A percentile compares a stretch with the other conserved stretches of the same genome.
phyloP scores from a whole-genome alignment of 2,113 vertebrate genomes.

The Ailuropoda melanoleuca region DNA sequence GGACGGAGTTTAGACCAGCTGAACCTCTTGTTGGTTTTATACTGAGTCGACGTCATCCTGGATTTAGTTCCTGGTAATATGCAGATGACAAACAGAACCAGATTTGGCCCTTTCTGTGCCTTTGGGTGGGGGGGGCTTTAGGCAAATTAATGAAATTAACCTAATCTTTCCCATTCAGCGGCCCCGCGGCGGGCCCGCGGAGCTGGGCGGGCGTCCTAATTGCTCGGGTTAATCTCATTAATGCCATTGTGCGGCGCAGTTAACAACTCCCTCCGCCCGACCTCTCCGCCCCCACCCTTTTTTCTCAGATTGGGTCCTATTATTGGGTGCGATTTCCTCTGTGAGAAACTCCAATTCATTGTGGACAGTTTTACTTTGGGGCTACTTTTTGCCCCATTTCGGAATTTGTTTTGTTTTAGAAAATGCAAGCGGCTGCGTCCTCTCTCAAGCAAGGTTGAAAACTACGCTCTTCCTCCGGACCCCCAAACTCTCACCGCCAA shows the following conservation, averaged over 20 bases:
- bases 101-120: constrained; percentile 81
- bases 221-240: constrained; percentile 92
- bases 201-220: constrained; percentile 84
- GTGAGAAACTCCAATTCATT: constrained; percentile 70
- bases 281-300: constrained; percentile 76
- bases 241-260: constrained; percentile 85
- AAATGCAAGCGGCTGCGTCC: background rate
- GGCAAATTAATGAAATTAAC: constrained; percentile 95
- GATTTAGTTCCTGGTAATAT: constrained; percentile 87
- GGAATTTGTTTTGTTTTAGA: constrained; percentile 56
- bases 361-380: constrained; percentile 52
- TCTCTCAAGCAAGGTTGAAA: background rate
- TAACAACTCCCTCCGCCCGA: constrained; percentile 78
- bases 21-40: constrained; percentile 92
- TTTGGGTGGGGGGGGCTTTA: constrained; percentile 46
- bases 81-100: constrained; percentile 90
- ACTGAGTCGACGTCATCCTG: constrained; percentile 94
- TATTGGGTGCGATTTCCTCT: constrained; percentile 84
- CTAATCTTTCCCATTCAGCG: constrained; percentile 90
- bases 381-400: background rate
- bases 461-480: background rate
- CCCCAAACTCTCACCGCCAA: background rate
- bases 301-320: constrained; percentile 76
- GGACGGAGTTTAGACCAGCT: constrained; percentile 83
- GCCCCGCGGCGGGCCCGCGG: constrained; percentile 65